Percentiles rank a stretch among this genome's conserved stretches.
Evolutionary conservation across 2,113 vertebrate species (phyloP).

Genomic region (Neofelis nebulosa): DNA sequence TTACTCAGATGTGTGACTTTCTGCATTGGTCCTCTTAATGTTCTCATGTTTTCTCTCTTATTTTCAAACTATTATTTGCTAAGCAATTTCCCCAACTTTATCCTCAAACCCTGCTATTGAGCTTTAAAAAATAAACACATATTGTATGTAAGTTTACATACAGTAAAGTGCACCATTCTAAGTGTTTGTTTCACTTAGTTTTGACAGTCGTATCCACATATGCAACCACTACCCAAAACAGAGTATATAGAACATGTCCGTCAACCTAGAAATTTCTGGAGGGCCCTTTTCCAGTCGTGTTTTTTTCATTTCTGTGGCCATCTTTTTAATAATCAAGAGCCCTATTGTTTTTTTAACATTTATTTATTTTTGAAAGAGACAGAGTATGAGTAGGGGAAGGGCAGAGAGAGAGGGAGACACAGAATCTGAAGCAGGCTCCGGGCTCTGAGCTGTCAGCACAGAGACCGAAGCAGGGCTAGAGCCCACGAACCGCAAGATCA

Average conservation of each 20-base stretch:
- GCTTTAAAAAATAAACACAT: not conserved
- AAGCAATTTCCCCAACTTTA: not conserved
- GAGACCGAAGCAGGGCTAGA: too few species aligned
- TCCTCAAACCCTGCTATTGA: not conserved
- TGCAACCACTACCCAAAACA: not conserved
- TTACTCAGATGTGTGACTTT: not conserved
- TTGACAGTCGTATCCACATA: not conserved
- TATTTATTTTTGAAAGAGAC: too few species aligned
- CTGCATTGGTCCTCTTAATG: not conserved
- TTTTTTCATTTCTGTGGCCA: not conserved
- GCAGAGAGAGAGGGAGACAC: too few species aligned
- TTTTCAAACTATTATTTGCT: slow-evolving; percentile 40
- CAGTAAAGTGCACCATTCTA: not conserved
- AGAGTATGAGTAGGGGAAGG: too few species aligned
- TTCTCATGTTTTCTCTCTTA: not conserved
- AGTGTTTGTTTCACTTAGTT: slow-evolving; percentile 16
- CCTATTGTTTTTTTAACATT: too few species aligned
- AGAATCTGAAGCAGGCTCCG: too few species aligned
- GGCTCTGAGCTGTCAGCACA: too few species aligned
- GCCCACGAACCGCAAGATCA: too few species aligned
- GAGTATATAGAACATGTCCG: not conserved
- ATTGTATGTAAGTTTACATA: not conserved
- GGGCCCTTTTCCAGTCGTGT: not conserved
- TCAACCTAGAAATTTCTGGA: not conserved
- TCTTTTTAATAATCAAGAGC: not conserved